Conservation (phyloP, 2,888 invertebrate species). For the Pyrrhosoma nymphula region DNA sequence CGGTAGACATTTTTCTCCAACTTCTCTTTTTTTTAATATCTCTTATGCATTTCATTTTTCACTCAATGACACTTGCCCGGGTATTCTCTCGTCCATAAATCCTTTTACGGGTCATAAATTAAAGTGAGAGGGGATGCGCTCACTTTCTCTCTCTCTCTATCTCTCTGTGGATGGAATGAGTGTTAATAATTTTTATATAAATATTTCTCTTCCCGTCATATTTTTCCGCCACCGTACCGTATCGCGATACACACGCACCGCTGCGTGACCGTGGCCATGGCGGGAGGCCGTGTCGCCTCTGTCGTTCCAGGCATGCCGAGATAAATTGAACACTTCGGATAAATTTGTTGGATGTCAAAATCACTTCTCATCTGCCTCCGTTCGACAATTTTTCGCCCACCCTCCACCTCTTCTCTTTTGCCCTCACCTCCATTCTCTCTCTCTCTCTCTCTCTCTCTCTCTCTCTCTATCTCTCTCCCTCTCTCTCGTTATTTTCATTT, state of each 20-base stretch:
- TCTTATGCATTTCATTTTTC: constrained; percentile 33
- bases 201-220: constrained; percentile 29
- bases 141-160: background rate
- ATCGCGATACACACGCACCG: background rate
- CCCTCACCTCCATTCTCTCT: too few species aligned
- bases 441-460: background rate
- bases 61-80: constrained; percentile 43
- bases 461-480: too few species aligned
- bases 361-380: constrained; percentile 48
- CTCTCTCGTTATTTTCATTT: too few species aligned
- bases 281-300: background rate
- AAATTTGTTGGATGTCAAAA: constrained; percentile 51
- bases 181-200: constrained; percentile 48
- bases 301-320: background rate
- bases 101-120: constrained; percentile 54
- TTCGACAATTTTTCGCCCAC: constrained; percentile 15
- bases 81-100: constrained; percentile 42
- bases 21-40: background rate
- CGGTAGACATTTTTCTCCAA: background rate
- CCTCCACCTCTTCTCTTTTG: background rate
- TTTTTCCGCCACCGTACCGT: background rate
- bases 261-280: background rate
- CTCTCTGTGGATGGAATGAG: constrained; percentile 18
- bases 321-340: constrained; percentile 20
- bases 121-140: constrained; percentile 16